Percentiles rank a stretch among this genome's conserved stretches.
Conservation (phyloP, 2,888 invertebrate species). For the Lepidonotus clava region DNA sequence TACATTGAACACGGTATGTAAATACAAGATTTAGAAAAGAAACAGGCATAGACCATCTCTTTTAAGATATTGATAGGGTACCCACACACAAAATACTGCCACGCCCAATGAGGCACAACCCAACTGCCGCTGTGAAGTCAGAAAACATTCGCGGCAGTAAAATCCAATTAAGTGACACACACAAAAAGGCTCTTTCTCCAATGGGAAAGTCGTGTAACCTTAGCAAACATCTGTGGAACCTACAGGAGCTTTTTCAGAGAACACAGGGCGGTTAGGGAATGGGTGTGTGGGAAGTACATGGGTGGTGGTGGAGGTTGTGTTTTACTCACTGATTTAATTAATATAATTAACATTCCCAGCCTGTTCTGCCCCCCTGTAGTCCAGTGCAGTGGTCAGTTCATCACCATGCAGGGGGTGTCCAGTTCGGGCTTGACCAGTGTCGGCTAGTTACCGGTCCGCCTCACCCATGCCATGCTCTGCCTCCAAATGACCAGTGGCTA, state of each 20-base stretch:
- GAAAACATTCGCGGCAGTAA: no score
- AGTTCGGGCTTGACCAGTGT: neutral
- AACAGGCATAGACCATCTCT: no score
- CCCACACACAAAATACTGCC: no score
- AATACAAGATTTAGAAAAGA: no score
- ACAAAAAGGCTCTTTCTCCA: neutral
- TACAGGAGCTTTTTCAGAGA: no score
- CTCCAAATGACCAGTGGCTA: neutral
- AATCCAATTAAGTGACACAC: neutral
- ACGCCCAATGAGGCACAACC: no score
- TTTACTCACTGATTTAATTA: conserved; percentile 38
- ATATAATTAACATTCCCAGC: conserved; percentile 12
- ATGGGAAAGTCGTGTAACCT: conserved; percentile 31
- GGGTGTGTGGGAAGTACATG: no score
- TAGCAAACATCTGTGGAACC: neutral
- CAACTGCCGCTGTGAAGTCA: no score
- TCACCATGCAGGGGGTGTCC: neutral
- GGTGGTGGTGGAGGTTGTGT: neutral
- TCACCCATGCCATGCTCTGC: neutral
- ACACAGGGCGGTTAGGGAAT: no score
- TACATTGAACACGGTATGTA: no score
- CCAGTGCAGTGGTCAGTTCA: neutral
- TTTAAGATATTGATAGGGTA: no score
- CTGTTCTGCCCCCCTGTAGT: neutral
- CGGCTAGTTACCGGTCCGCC: neutral